These are phyloP conservation scores for Halisarca cf. caerulea DNA, from an alignment of 37 sponge, comb jelly and placozoan species.

Conservation along the genomic window DNA sequence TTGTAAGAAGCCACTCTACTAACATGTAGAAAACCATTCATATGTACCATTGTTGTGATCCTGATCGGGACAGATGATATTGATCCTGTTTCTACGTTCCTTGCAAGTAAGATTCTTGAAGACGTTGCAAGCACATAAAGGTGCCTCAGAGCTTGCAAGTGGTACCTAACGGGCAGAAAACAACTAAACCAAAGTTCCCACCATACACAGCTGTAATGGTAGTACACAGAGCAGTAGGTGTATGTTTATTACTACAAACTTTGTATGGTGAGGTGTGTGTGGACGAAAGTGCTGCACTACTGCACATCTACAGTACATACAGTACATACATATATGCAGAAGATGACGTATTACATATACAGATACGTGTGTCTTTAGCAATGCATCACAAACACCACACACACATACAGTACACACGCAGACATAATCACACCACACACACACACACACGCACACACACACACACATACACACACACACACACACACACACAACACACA, in stretches of 20 bases:
- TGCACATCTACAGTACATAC: not conserved
- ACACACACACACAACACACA: slow-evolving; percentile 27
- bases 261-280: too few relatives aligned
- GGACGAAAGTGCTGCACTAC: too few relatives aligned
- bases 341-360: too few relatives aligned
- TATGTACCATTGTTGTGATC: slow-evolving; percentile 25
- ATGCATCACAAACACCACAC: too few relatives aligned
- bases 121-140: slow-evolving; percentile 84
- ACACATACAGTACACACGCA: too few relatives aligned
- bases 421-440: too few relatives aligned
- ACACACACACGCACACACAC: not conserved
- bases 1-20: too few relatives aligned
- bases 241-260: too few relatives aligned
- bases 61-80: slow-evolving; percentile 63
- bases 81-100: slow-evolving; percentile 55
- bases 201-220: not conserved
- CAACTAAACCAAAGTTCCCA: not conserved
- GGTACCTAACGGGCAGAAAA: slow-evolving; percentile 74
- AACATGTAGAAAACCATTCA: too few relatives aligned
- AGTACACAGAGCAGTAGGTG: too few relatives aligned
- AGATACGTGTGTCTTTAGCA: too few relatives aligned
- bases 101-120: slow-evolving; percentile 69
- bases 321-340: too few relatives aligned
- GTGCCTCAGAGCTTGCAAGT: slow-evolving; percentile 89
- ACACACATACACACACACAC: slow-evolving; percentile 20